phyloP scores from a whole-genome alignment of 2,797 vertebrate genomes.

The Typhlichthys subterraneus region DNA sequence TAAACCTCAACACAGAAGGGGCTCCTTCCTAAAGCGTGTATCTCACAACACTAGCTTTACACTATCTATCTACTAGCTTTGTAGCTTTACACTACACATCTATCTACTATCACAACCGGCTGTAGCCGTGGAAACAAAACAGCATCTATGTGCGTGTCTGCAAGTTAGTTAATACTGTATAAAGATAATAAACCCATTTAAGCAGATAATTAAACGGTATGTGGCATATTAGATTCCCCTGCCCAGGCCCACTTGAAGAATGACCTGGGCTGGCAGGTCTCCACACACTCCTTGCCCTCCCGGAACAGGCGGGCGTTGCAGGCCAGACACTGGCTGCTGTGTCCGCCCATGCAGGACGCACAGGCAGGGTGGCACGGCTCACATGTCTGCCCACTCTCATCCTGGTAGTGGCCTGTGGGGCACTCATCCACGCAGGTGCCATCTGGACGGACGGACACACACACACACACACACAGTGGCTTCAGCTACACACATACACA shows the following conservation, averaged over 20 bases:
- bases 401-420: conserved; percentile 79
- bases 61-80: conserved; percentile 12
- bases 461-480: background rate
- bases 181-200: too few relatives aligned
- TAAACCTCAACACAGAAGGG: conserved; percentile 61
- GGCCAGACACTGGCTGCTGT: conserved; percentile 82
- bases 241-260: background rate
- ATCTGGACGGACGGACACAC: conserved; percentile 75
- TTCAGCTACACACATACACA: background rate
- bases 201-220: too few relatives aligned
- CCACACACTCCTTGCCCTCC: conserved; percentile 83
- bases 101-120: conserved; percentile 8
- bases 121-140: too few relatives aligned
- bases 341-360: conserved; percentile 80
- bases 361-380: conserved; percentile 84
- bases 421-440: conserved; percentile 82
- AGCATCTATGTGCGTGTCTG: too few relatives aligned
- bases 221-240: background rate
- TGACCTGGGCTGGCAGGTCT: conserved; percentile 79
- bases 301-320: conserved; percentile 82
- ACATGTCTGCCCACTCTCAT: conserved; percentile 72
- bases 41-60: too few relatives aligned
- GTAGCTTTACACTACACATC: conserved; percentile 20
- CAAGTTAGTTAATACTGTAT: too few relatives aligned
- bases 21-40: background rate